Conservation (phyloP, 2,797 vertebrate species). For the Sandelia bainsii region DNA sequence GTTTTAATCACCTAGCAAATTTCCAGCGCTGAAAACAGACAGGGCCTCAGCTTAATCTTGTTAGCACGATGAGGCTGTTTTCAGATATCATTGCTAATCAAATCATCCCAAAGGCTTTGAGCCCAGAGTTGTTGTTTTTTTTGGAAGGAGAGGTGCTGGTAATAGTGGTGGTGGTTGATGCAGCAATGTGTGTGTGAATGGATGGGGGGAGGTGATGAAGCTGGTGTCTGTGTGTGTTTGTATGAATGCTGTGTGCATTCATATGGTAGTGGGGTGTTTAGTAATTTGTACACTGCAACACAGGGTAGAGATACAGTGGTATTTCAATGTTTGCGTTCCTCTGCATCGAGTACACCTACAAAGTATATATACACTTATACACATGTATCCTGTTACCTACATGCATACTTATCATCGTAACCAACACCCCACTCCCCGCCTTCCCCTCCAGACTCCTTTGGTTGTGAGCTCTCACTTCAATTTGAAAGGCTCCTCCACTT, state of each 20-base stretch:
- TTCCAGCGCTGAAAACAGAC: constrained; percentile 88
- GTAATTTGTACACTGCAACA: constrained; percentile 22
- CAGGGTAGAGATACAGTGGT: constrained; percentile 9
- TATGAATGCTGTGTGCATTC: constrained; percentile 42
- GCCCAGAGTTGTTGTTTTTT: constrained; percentile 60
- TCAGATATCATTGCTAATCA: constrained; percentile 92
- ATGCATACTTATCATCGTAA: constrained; percentile 52
- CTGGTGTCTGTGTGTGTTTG: constrained; percentile 35
- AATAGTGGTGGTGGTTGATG: constrained; percentile 42
- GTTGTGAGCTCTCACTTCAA: constrained; percentile 79
- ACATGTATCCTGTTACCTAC: constrained; percentile 11
- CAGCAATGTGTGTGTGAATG: constrained; percentile 48
- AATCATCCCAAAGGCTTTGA: constrained; percentile 90
- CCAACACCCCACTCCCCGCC: constrained; percentile 35
- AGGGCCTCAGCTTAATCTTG: constrained; percentile 90
- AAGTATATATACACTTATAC: constrained; percentile 12
- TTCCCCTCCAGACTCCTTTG: constrained; percentile 66
- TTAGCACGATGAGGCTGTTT: constrained; percentile 92
- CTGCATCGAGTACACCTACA: constrained; percentile 6
- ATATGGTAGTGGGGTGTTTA: not conserved
- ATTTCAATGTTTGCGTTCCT: constrained; percentile 43
- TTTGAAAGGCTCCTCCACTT: constrained; percentile 80
- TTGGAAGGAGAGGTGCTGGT: constrained; percentile 50
- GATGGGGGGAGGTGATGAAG: not conserved
- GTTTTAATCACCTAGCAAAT: constrained; percentile 89